Base-by-base conservation (phyloP, 2,113 vertebrate species). In the Pleuronectes platessa region DNA sequence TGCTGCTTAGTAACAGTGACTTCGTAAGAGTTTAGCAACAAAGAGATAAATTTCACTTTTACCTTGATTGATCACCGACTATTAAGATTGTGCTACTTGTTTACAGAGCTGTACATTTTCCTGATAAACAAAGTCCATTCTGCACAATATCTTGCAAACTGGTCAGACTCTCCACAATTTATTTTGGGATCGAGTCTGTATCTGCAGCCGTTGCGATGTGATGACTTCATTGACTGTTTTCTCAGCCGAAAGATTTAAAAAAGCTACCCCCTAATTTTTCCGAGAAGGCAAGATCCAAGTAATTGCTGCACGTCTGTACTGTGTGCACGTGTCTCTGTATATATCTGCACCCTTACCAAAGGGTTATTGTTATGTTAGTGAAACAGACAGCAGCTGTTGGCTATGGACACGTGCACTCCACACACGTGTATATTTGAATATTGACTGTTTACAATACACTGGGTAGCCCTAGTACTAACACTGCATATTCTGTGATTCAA, bases 1-100 rank as follows among this genome's bases (percentile, higher is more conserved):
- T 55, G 23, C 21, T 47, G 24, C 51, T 47, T 45, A 15, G 61
- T 23, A 5, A 70, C 12, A 13, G 31, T 31, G 24, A 1, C 47
- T 17, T 51, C 1, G 23, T 47, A 62, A 54, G 60, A 31, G 23
- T 61, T 70, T 24, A 42, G 9, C 0, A 0, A 55, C 12, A 5
- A 13, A 47, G 21, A 61, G 35, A 76, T 69, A 40, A 82, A 71
- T 78, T 62, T 10, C 9, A 2, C 12, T 78, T 49, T 6, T 51
- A 75, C 9, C 20, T 67, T 14, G 12, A 65, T 4, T 2, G 17
- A 68, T 15, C 37, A 18, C 2, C 13, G n/a, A 47, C 18, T 54
- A 20, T 54, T 54, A 54, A 54, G 51, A 54, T 54, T 54, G 51
- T 54, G 7, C 47, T 26, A 42, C 31, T 51, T 74, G 18, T 70